Base-by-base conservation (phyloP, 2,113 vertebrate genomes). In the Xyliphius kryptos region DNA sequence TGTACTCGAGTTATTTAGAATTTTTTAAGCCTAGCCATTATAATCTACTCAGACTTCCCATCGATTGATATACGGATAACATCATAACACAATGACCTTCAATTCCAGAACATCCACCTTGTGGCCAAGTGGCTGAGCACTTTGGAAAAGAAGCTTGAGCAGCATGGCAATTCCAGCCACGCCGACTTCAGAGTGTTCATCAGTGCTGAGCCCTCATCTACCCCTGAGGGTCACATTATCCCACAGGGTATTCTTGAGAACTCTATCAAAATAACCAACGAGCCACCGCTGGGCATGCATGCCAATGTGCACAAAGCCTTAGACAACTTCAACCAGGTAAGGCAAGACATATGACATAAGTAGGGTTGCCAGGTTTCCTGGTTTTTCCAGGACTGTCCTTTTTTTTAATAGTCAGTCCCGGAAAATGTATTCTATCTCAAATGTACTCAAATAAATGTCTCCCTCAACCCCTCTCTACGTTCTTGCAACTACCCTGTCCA, bases 171-270 rank as follows among this genome's bases (percentile, higher is more conserved):
- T 12, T 79, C 81, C 61, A 91, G 91, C 76, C 88, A 95, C 56
- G 69, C 41, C 8, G 66, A 87, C 49, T 91, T 96, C 74, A 82
- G 91, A 0, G 85, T 95, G 54, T 97, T 99, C 76, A 71, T 97
- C 1, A 99, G 95, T 0, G 96, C 94, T 0, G 94, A 99, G 82
- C 91, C 96, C 0, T 89, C 94, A 0, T 85, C 88, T 2, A 88
- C 83, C 1, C 77, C 79, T 0, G 89, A 90, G 9, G 81, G 88
- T 9, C 94, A 97, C 80, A 74, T 90, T 83, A 90, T 98, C 37
- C 95, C 96, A 0, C 94, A 97, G 75, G 94, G 95, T 36, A 96
- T 99, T n/a, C n/a, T n/a, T n/a, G n/a, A n/a, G n/a, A n/a, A n/a
- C n/a, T n/a, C n/a, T n/a, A n/a, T n/a, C n/a, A 99, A 98, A 76